Conservation (phyloP, 2,113 vertebrate genomes). For the Corythoichthys haematopterus region DNA sequence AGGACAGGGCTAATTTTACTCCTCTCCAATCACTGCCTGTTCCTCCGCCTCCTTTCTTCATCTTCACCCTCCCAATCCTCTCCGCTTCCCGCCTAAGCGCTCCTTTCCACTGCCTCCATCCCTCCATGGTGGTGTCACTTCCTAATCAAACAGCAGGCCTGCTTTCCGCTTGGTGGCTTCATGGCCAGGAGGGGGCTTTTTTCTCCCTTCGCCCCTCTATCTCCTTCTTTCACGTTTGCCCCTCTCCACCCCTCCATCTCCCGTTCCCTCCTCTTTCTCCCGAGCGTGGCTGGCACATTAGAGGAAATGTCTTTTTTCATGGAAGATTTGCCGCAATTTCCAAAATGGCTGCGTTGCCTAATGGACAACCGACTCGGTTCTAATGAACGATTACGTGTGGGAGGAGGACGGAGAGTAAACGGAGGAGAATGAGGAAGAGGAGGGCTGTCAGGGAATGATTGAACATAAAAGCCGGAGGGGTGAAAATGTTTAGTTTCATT, state of each 20-base stretch:
- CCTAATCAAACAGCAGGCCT: constrained; percentile 82
- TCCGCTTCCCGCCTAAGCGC: constrained; percentile 36
- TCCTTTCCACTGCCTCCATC: constrained; percentile 34
- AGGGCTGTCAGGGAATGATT: constrained; percentile 46
- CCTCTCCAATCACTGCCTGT: constrained; percentile 30
- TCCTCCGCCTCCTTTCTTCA: constrained; percentile 22
- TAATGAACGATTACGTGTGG: constrained; percentile 64
- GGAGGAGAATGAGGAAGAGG: constrained; percentile 35
- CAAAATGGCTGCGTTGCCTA: constrained; percentile 81
- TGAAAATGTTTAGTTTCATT: constrained; percentile 63
- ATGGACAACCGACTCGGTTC: constrained; percentile 80
- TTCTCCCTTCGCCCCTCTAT: constrained; percentile 3
- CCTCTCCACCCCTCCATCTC: constrained; percentile 6
- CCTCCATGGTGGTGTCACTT: constrained; percentile 68
- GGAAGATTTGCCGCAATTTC: constrained; percentile 89
- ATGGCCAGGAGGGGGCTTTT: constrained; percentile 73
- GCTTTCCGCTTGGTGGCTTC: constrained; percentile 83
- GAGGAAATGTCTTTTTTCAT: constrained; percentile 88
- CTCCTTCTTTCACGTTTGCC: constrained; percentile 20
- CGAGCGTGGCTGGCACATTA: constrained; percentile 83
- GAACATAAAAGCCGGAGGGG: constrained; percentile 47
- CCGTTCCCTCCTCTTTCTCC: constrained; percentile 42
- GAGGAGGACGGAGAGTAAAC: neutral
- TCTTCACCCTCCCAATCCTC: constrained; percentile 18
- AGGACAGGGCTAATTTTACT: constrained; percentile 61